These are phyloP conservation scores for Bradypodion pumilum DNA, from an alignment of 2,797 vertebrate species.

Conservation along the genomic window DNA sequence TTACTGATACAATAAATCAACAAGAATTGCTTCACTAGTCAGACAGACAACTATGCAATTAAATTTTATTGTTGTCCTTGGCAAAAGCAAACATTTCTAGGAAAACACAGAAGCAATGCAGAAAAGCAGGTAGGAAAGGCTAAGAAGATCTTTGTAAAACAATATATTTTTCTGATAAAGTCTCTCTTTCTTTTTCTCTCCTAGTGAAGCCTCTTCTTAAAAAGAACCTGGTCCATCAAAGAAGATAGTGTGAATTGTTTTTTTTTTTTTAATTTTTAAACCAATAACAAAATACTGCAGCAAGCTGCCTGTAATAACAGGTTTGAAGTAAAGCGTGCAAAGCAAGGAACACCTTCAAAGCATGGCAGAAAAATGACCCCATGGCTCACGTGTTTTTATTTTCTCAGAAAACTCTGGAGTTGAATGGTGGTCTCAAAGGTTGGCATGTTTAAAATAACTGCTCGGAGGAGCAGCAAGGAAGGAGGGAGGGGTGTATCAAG, in stretches of 20 bases:
- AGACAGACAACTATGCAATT: background rate
- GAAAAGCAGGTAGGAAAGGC: background rate
- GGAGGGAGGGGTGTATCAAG: fast-evolving
- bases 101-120: background rate
- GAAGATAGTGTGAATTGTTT: background rate
- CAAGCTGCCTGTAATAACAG: background rate
- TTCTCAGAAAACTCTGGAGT: slow-evolving; percentile 56
- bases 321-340: slow-evolving; percentile 12
- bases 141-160: background rate
- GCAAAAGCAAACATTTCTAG: background rate
- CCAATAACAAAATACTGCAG: background rate
- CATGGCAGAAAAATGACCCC: background rate
- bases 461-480: slow-evolving; percentile 30
- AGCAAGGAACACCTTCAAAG: background rate
- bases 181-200: background rate
- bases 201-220: background rate
- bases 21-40: background rate
- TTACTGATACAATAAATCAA: background rate
- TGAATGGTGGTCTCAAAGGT: slow-evolving; percentile 40
- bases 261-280: background rate
- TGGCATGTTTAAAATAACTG: slow-evolving; percentile 41
- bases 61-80: background rate
- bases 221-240: fast-evolving
- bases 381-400: slow-evolving; percentile 29
- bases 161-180: background rate